Evolutionary conservation across 2,888 invertebrate genomes (phyloP).

Genomic region (Perithous albicinctus): DNA sequence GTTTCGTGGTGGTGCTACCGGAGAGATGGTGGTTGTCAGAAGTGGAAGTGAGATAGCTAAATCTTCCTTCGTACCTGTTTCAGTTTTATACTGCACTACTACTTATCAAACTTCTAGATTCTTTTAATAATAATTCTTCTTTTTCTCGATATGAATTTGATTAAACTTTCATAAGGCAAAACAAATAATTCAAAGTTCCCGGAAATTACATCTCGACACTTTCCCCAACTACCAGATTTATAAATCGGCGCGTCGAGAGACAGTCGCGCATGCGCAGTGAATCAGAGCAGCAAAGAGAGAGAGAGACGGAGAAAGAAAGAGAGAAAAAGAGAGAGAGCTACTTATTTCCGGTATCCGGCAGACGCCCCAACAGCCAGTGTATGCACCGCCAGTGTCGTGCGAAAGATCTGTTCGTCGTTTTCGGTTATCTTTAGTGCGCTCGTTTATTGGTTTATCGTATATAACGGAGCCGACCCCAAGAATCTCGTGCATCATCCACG

Average conservation of each 20-base stretch:
- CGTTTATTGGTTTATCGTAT: slow-evolving; percentile 9
- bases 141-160: no score
- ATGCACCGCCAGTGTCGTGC: slow-evolving; percentile 53
- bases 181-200: no score
- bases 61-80: no score
- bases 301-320: slow-evolving; percentile 2
- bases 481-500: slow-evolving; percentile 18
- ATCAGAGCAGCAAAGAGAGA: not conserved
- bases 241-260: not conserved
- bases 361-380: slow-evolving; percentile 69
- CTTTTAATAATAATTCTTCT: no score
- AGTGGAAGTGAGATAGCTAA: no score
- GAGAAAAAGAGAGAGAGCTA: slow-evolving; percentile 4
- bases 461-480: not conserved
- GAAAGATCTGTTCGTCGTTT: slow-evolving; percentile 23
- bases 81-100: no score
- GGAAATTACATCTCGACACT: no score
- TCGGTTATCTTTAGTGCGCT: slow-evolving; percentile 25
- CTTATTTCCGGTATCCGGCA: slow-evolving; percentile 71
- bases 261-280: slow-evolving; percentile 50
- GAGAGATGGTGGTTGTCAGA: no score
- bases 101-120: no score
- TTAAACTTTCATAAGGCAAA: no score
- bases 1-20: no score
- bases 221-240: not conserved